These are phyloP conservation scores for Callosobruchus maculatus DNA, from an alignment of 2,888 invertebrate genomes.

Conservation along the genomic window DNA sequence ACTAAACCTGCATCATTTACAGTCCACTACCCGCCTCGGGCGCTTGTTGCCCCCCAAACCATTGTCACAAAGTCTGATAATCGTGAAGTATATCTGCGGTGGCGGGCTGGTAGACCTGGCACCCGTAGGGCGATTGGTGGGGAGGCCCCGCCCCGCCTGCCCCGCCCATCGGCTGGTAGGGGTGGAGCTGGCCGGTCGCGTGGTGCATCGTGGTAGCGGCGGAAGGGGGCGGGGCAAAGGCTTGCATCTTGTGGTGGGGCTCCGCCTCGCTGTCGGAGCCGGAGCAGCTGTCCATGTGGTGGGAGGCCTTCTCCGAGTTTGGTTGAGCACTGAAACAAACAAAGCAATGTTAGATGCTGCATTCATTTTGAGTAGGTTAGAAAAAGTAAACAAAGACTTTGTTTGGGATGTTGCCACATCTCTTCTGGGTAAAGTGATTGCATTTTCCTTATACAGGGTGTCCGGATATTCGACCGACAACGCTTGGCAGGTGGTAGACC, in stretches of 20 bases:
- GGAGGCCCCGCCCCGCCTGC: slow-evolving; percentile 21
- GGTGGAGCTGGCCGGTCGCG: slow-evolving; percentile 25
- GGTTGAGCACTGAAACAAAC: slow-evolving; percentile 43
- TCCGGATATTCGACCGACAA: too few species aligned
- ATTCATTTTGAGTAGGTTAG: neutral
- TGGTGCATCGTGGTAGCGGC: slow-evolving; percentile 1
- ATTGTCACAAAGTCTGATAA: slow-evolving; percentile 52
- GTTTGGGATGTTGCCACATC: too few species aligned
- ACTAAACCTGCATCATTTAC: neutral
- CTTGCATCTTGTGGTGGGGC: slow-evolving; percentile 37
- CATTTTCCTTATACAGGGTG: too few species aligned
- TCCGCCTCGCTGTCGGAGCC: slow-evolving; percentile 48
- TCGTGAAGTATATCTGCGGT: slow-evolving; percentile 47
- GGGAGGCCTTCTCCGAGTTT: slow-evolving; percentile 41
- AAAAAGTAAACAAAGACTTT: neutral
- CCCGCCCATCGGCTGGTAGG: slow-evolving; percentile 36
- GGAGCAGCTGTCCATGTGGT: slow-evolving; percentile 44
- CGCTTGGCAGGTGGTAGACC: too few species aligned
- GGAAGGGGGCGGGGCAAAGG: slow-evolving; percentile 34
- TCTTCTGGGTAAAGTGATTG: too few species aligned
- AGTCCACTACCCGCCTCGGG: neutral
- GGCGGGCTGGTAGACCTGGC: slow-evolving; percentile 44
- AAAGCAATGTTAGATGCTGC: neutral
- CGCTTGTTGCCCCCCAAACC: slow-evolving; percentile 37
- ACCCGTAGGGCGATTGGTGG: slow-evolving; percentile 28